Conservation (phyloP, 2,113 vertebrate genomes). For the Pterophyllum scalare region DNA sequence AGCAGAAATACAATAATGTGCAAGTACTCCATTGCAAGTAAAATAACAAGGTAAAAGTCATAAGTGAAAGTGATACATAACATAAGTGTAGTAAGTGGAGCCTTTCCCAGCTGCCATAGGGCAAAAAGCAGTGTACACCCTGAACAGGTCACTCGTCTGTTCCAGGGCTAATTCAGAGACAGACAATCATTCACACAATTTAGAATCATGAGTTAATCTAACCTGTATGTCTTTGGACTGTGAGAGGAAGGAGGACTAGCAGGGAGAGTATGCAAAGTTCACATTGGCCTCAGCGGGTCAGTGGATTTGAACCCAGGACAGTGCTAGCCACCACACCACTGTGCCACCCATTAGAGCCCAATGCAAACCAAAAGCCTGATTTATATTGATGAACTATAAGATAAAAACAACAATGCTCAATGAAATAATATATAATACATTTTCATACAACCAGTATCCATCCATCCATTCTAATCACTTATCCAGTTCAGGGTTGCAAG, state of each 20-base stretch:
- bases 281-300: too few species aligned
- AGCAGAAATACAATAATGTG: not conserved
- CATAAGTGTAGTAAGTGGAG: not conserved
- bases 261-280: not conserved
- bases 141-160: too few species aligned
- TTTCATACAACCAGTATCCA: not conserved
- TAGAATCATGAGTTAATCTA: not conserved
- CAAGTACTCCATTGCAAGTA: not conserved
- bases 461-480: not conserved
- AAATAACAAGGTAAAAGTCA: not conserved
- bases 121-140: too few species aligned
- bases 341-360: not conserved
- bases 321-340: not conserved
- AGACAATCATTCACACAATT: not conserved
- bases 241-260: not conserved
- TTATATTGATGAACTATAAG: not conserved
- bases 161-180: not conserved
- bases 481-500: not conserved
- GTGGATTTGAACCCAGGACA: not conserved
- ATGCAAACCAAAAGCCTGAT: not conserved
- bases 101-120: too few species aligned
- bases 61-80: not conserved
- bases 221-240: not conserved
- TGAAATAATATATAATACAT: too few species aligned
- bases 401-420: too few species aligned